Evolutionary conservation across 2,797 vertebrate genomes (phyloP).

Genomic region (Myripristis jacobus): DNA sequence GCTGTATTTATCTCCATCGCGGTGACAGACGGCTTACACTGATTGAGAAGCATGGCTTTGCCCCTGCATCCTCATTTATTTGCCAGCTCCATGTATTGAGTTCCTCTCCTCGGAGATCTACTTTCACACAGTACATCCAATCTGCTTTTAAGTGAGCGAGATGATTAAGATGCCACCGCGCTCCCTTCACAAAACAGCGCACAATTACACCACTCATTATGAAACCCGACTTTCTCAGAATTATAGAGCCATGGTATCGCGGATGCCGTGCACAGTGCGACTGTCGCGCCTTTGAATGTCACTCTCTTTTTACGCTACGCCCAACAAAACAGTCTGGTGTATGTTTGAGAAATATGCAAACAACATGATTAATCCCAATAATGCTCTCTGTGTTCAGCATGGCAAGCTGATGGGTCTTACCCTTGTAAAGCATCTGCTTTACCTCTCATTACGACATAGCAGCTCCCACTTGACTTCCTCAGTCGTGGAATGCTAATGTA

Average conservation of each 20-base stretch:
- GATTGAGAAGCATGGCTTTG: conserved; percentile 81
- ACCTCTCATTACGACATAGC: conserved; percentile 38
- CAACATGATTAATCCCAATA: conserved; percentile 62
- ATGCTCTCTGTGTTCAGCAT: conserved; percentile 38
- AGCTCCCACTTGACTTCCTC: conserved; percentile 41
- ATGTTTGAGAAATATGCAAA: conserved; percentile 42
- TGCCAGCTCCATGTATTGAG: conserved; percentile 65
- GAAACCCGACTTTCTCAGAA: conserved; percentile 30
- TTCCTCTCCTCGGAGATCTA: conserved; percentile 54
- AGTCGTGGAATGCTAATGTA: conserved; percentile 39
- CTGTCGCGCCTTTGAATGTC: conserved; percentile 11
- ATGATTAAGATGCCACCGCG: conserved; percentile 66
- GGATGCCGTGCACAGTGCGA: conserved; percentile 12
- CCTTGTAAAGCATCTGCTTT: conserved; percentile 43
- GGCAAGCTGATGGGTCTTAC: conserved; percentile 43
- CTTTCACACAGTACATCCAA: conserved; percentile 44
- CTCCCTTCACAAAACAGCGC: conserved; percentile 28
- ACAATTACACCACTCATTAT: conserved; percentile 39
- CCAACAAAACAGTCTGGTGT: conserved; percentile 36
- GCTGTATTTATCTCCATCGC: conserved; percentile 79
- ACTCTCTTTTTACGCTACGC: background rate
- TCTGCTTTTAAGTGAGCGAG: conserved; percentile 48
- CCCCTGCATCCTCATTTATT: conserved; percentile 79
- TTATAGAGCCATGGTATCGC: conserved; percentile 25
- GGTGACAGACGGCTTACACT: conserved; percentile 74